Conservation (phyloP, 2,888 invertebrate species). For the Pteria penguin region DNA sequence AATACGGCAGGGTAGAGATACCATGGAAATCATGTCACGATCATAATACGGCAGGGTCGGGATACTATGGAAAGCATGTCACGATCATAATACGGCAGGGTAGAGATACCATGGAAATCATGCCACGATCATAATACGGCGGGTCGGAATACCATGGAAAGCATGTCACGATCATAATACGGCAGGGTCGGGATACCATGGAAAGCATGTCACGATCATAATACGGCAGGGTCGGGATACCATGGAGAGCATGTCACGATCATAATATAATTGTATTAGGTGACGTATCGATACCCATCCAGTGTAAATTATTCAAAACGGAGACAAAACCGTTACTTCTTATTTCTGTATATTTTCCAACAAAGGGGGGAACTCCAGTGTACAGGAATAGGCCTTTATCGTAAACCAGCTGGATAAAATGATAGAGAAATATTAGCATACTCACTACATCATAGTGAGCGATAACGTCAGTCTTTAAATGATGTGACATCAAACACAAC, state of each 20-base stretch:
- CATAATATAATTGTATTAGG: background rate
- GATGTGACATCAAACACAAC: background rate
- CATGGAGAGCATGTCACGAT: background rate
- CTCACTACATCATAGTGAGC: background rate
- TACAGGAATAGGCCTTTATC: background rate
- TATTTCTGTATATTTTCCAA: background rate
- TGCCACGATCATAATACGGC: too few relatives aligned
- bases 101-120: too few relatives aligned
- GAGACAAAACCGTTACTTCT: background rate
- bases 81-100: too few relatives aligned
- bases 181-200: too few relatives aligned
- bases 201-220: too few relatives aligned
- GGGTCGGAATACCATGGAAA: too few relatives aligned
- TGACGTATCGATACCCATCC: background rate
- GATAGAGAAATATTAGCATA: background rate
- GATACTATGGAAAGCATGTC: too few relatives aligned
- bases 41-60: too few relatives aligned
- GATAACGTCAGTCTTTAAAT: background rate
- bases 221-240: background rate
- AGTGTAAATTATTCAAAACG: background rate
- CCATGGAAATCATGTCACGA: too few relatives aligned
- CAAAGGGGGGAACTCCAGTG: background rate
- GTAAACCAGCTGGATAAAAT: background rate
- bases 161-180: too few relatives aligned
- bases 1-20: too few relatives aligned